A percentile compares a stretch with the other conserved stretches of the same genome.
These are phyloP conservation scores for Callorhinus ursinus DNA, from an alignment of 2,113 vertebrate genomes.

Conservation along the genomic window DNA sequence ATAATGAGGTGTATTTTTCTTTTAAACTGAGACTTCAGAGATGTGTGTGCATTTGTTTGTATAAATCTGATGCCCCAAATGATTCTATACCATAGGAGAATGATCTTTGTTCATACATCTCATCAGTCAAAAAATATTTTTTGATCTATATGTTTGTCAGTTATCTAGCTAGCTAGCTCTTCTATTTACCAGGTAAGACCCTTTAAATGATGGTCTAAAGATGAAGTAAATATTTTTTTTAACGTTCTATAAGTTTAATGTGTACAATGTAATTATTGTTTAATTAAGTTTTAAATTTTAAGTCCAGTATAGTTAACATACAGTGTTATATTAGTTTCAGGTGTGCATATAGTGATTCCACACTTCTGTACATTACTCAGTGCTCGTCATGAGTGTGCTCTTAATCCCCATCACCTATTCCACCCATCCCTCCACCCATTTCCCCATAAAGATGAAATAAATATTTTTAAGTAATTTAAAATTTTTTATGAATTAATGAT, in stretches of 20 bases:
- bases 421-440: neutral
- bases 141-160: neutral
- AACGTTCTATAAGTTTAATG: neutral
- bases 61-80: neutral
- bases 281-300: neutral
- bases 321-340: neutral
- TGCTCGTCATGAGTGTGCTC: neutral
- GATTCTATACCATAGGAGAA: neutral
- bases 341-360: neutral
- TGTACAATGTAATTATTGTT: neutral
- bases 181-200: neutral
- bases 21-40: neutral
- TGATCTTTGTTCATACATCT: neutral
- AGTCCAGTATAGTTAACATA: neutral
- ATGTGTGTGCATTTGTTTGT: neutral
- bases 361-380: neutral
- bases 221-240: neutral
- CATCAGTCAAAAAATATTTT: neutral
- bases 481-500: neutral
- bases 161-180: neutral
- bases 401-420: neutral
- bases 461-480: neutral
- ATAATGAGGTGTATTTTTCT: neutral
- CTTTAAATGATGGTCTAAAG: slow-evolving; percentile 31
- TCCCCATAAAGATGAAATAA: slow-evolving; percentile 11